Conservation (phyloP, 2,113 vertebrate genomes). For the Cairina moschata region DNA sequence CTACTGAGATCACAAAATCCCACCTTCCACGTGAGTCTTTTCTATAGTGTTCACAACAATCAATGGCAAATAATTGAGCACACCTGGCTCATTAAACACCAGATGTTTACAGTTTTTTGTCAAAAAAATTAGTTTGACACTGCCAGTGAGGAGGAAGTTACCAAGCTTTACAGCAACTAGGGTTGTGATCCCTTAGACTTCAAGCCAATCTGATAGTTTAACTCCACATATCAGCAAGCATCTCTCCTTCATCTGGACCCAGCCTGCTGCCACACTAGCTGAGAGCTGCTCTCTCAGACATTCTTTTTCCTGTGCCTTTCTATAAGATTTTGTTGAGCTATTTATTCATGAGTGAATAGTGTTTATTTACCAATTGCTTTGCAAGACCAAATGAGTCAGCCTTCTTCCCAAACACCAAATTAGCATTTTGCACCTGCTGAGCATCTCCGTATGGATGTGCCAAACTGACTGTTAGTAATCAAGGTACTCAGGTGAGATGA, state of each 20-base stretch:
- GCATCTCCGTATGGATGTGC: background rate
- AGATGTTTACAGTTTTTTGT: background rate
- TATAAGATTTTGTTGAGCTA: background rate
- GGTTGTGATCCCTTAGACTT: background rate
- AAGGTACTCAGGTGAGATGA: background rate
- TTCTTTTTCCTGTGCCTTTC: background rate
- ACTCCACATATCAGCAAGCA: background rate
- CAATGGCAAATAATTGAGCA: background rate
- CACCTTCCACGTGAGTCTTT: background rate
- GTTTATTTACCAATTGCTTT: background rate
- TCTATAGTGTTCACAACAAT: fast-evolving
- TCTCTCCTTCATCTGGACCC: background rate
- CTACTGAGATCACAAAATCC: background rate
- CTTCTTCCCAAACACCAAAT: background rate
- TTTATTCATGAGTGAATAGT: background rate
- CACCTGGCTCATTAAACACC: background rate
- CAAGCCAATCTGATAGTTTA: background rate
- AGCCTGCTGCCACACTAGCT: background rate
- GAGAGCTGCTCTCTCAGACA: background rate
- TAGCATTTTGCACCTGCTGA: background rate
- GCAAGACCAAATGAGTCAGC: background rate
- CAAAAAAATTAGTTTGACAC: background rate
- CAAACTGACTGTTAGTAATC: background rate
- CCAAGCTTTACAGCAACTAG: background rate
- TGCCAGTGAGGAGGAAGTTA: background rate